Percentiles rank a stretch among this genome's conserved stretches.
Evolutionary conservation across 2,113 vertebrate genomes (phyloP).

Genomic region (Dermatemys mawii): DNA sequence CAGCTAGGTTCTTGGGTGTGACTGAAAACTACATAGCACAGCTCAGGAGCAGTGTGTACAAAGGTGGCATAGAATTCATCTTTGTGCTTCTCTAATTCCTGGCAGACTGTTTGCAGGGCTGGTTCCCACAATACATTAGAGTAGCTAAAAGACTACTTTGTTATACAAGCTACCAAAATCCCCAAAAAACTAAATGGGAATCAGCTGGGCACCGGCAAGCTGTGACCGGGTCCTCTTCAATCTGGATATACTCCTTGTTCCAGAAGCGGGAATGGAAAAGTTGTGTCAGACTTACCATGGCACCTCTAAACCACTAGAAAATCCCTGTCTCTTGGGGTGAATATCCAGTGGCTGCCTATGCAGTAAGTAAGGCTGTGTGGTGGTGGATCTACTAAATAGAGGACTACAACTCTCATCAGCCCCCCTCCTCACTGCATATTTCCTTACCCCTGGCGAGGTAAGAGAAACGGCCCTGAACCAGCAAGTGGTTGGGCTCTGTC

Average conservation of each 20-base stretch:
- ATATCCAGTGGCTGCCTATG: background rate
- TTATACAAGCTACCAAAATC: background rate
- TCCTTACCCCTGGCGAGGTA: background rate
- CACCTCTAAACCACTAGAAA: background rate
- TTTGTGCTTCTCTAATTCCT: too few relatives aligned
- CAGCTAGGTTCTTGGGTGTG: background rate
- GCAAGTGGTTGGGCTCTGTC: background rate
- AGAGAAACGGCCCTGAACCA: background rate
- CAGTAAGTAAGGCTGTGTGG: too few relatives aligned
- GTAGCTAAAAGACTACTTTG: background rate
- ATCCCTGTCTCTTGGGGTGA: background rate
- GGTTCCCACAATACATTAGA: background rate
- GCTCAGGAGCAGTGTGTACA: background rate
- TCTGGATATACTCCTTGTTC: rapidly evolving
- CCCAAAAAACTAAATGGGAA: background rate
- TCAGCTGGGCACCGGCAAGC: background rate
- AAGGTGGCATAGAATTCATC: background rate
- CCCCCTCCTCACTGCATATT: background rate
- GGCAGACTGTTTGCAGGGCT: background rate
- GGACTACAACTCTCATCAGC: too few relatives aligned
- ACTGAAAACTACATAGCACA: background rate
- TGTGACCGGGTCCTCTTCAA: too few relatives aligned
- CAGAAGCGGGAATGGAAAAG: background rate
- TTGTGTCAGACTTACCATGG: background rate
- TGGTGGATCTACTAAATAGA: too few relatives aligned